Evolutionary conservation across 2,888 invertebrate species (phyloP).

Genomic region (Tenthredo amoena): DNA sequence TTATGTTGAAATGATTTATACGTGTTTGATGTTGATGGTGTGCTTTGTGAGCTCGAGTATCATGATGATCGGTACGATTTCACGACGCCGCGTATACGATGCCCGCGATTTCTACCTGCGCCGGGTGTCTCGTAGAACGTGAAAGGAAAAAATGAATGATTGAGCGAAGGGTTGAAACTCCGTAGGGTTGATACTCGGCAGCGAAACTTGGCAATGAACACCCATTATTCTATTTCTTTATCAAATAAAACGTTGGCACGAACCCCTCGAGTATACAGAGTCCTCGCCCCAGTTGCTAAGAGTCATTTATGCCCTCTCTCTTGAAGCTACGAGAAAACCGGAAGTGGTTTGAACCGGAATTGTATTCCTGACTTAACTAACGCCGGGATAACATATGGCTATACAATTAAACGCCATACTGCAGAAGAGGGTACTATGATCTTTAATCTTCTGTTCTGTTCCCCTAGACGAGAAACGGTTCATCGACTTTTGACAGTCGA

Average conservation of each 20-base stretch:
- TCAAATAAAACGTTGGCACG: background rate
- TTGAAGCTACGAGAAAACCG: background rate
- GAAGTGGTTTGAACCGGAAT: constrained; percentile 23
- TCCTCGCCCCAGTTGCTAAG: background rate
- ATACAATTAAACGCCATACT: background rate
- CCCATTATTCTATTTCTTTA: background rate
- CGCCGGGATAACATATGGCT: background rate
- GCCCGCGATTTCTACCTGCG: background rate
- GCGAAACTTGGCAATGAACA: background rate
- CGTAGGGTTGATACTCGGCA: background rate
- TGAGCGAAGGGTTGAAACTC: background rate
- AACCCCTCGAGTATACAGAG: background rate
- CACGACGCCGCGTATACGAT: background rate
- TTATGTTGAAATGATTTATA: constrained; percentile 9
- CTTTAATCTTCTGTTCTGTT: background rate
- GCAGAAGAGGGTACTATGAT: background rate
- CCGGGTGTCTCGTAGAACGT: background rate
- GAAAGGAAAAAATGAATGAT: background rate
- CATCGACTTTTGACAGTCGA: too few species aligned
- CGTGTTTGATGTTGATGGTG: background rate
- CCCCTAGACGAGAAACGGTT: background rate
- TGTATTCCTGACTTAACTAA: background rate
- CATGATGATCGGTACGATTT: background rate
- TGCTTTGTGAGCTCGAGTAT: constrained; percentile 1
- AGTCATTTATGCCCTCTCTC: background rate